Conservation (phyloP, 2,888 invertebrate species). For the Cerastis rubricosa region DNA sequence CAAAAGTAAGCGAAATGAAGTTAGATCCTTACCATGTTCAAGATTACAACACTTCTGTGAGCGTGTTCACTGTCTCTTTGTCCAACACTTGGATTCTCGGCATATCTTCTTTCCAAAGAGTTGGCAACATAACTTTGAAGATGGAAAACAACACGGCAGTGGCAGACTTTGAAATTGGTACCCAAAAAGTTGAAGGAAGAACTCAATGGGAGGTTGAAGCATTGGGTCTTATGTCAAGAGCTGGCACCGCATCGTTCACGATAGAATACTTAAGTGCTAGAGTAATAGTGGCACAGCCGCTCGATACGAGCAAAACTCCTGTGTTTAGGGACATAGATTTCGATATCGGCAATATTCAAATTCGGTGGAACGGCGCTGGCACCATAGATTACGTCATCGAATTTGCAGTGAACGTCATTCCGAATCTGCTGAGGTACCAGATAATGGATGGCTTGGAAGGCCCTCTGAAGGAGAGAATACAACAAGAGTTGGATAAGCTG, state of each 20-base stretch:
- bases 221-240: constrained; percentile 92
- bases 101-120: constrained; percentile 94
- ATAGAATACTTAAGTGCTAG: constrained; percentile 94
- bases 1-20: constrained; percentile 91
- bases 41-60: constrained; percentile 93
- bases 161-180: constrained; percentile 93
- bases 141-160: constrained; percentile 93
- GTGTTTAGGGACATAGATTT: constrained; percentile 94
- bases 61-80: constrained; percentile 92
- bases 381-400: constrained; percentile 96
- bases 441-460: constrained; percentile 96
- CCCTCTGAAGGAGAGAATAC: constrained; percentile 93
- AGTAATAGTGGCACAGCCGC: constrained; percentile 93
- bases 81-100: constrained; percentile 95
- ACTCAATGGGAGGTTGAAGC: constrained; percentile 95
- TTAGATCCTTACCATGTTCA: constrained; percentile 94
- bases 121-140: constrained; percentile 93
- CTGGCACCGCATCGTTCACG: constrained; percentile 94
- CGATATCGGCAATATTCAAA: constrained; percentile 96
- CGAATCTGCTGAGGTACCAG: constrained; percentile 96
- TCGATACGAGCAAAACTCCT: constrained; percentile 94
- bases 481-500: constrained; percentile 93
- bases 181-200: constrained; percentile 94
- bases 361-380: constrained; percentile 95
- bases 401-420: constrained; percentile 94